Conservation (phyloP, 2,888 invertebrate genomes). For the Cabera pusaria region DNA sequence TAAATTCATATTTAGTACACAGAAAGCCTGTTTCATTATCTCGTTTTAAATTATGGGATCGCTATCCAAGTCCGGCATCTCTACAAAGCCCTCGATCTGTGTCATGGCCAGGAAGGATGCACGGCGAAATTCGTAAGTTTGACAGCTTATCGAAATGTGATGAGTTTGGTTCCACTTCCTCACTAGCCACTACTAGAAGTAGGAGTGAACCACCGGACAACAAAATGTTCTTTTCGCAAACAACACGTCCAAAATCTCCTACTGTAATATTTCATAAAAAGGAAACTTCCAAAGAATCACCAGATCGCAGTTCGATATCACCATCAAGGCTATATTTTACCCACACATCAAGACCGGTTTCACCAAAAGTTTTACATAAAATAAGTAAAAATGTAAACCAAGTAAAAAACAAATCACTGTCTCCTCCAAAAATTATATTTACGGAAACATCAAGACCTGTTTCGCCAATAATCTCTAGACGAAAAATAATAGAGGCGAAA, state of each 20-base stretch:
- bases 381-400: constrained; percentile 34
- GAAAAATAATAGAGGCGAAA: constrained; percentile 36
- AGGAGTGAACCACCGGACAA: constrained; percentile 85
- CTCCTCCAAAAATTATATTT: constrained; percentile 61
- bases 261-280: constrained; percentile 64
- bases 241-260: constrained; percentile 71
- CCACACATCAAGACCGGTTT: constrained; percentile 62
- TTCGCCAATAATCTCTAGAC: constrained; percentile 53
- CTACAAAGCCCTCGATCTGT: constrained; percentile 84
- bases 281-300: constrained; percentile 39
- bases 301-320: constrained; percentile 43
- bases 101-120: constrained; percentile 84
- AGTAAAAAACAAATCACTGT: constrained; percentile 42
- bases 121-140: constrained; percentile 75
- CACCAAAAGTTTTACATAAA: constrained; percentile 56
- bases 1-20: constrained; percentile 86
- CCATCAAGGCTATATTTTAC: constrained; percentile 61
- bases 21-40: constrained; percentile 89
- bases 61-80: constrained; percentile 69
- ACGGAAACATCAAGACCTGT: constrained; percentile 66
- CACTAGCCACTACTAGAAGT: constrained; percentile 81
- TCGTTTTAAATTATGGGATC: constrained; percentile 87
- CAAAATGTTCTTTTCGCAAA: constrained; percentile 79
- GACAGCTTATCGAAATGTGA: constrained; percentile 68
- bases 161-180: constrained; percentile 72